Conservation (phyloP, 2,888 invertebrate species). For the Dryadula phaetusa region DNA sequence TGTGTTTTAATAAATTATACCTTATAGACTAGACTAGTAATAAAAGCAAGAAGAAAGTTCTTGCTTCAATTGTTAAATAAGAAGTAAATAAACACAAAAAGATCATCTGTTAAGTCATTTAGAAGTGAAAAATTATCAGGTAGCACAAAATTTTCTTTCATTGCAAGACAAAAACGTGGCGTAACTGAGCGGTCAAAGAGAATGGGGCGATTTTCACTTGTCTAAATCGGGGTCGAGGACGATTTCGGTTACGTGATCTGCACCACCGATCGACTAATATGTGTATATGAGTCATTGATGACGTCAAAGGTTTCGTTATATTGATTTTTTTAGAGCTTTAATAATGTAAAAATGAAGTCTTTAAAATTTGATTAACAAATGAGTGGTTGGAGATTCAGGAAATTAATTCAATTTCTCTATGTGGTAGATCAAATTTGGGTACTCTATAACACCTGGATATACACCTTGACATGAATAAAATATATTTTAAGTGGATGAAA, state of each 20-base stretch:
- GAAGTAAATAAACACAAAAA: neutral
- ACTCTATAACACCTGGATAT: too few species aligned
- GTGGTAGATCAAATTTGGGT: too few species aligned
- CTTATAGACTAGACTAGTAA: too few species aligned
- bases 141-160: slow-evolving; percentile 9
- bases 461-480: too few species aligned
- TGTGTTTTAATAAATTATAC: too few species aligned
- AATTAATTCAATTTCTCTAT: too few species aligned
- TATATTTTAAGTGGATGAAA: too few species aligned
- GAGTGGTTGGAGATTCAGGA: too few species aligned
- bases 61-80: neutral
- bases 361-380: too few species aligned
- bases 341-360: too few species aligned
- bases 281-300: slow-evolving; percentile 41
- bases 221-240: slow-evolving; percentile 76
- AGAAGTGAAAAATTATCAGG: neutral
- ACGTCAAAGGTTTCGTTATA: slow-evolving; percentile 14
- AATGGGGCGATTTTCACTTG: slow-evolving; percentile 72
- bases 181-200: slow-evolving; percentile 43
- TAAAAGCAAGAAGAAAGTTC: neutral
- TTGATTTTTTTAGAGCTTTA: neutral
- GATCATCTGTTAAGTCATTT: neutral
- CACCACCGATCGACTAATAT: slow-evolving; percentile 35
- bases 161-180: slow-evolving; percentile 29
- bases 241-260: slow-evolving; percentile 51